Percentiles rank a stretch among this genome's conserved stretches.
Conservation (phyloP, 2,113 vertebrate species). For the Pitta sordida region DNA sequence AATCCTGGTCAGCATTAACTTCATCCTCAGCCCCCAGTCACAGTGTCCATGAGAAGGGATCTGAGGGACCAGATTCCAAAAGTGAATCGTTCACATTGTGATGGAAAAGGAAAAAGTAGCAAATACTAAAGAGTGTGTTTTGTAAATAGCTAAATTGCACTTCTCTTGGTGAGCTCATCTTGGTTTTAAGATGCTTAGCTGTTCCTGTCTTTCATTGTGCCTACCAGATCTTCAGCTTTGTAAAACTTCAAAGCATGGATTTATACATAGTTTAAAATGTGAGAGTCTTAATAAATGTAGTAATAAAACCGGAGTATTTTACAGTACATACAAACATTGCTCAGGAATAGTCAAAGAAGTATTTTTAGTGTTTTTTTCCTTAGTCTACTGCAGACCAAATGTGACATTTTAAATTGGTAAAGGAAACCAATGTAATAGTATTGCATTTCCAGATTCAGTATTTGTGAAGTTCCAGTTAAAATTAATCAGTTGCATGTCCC, state of each 20-base stretch:
- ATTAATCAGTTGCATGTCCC: slow-evolving; percentile 6
- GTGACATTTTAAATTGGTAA: background rate
- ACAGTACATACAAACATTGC: slow-evolving; percentile 31
- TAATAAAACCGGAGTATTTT: slow-evolving; percentile 37
- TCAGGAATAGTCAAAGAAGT: slow-evolving; percentile 53
- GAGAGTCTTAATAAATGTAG: background rate
- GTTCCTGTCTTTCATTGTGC: slow-evolving; percentile 13
- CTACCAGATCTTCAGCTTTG: slow-evolving; percentile 33
- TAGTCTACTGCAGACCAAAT: slow-evolving; percentile 24
- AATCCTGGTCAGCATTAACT: background rate
- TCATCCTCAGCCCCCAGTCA: background rate
- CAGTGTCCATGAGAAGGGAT: background rate
- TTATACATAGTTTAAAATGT: slow-evolving; percentile 28
- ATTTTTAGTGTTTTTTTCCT: background rate
- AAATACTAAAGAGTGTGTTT: background rate
- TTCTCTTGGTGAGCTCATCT: slow-evolving; percentile 21
- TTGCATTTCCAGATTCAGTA: background rate
- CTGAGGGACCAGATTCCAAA: background rate
- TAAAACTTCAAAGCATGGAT: slow-evolving; percentile 49
- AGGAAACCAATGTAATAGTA: background rate
- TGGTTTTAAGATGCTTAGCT: slow-evolving; percentile 25
- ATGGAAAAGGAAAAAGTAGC: background rate
- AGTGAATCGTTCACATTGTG: background rate
- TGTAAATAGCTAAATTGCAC: slow-evolving; percentile 34
- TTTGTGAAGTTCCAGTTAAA: background rate